Conservation (phyloP, 2,113 vertebrate genomes). For the Oenanthe oenanthe region DNA sequence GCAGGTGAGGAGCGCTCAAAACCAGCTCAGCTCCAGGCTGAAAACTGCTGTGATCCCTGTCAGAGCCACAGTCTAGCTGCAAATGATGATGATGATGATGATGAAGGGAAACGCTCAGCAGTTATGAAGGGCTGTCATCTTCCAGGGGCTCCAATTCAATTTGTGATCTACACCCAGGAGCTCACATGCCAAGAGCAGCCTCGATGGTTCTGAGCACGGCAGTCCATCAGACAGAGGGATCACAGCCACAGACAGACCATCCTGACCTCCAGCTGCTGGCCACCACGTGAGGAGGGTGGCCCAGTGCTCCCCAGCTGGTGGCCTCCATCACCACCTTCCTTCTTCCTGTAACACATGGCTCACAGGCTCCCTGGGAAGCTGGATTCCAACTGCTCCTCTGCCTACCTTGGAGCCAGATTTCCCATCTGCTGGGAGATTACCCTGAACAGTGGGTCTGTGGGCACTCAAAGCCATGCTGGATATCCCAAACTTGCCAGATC, state of each 20-base stretch:
- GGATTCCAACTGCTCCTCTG: background rate
- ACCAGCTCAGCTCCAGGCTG: background rate
- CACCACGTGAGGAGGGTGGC: background rate
- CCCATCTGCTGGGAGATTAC: background rate
- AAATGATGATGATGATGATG: background rate
- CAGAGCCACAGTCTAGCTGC: background rate
- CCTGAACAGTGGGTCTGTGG: background rate
- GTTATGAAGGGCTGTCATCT: background rate
- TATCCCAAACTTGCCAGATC: background rate
- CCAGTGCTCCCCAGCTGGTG: background rate
- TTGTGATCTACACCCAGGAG: background rate
- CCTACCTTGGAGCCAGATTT: background rate
- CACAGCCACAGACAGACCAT: rapidly evolving
- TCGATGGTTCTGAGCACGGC: rapidly evolving
- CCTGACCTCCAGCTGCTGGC: background rate
- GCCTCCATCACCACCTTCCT: background rate
- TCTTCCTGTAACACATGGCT: background rate
- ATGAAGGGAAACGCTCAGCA: background rate
- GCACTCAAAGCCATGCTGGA: background rate
- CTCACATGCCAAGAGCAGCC: background rate
- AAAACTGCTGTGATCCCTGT: background rate
- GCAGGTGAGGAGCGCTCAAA: background rate
- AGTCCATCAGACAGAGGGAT: background rate
- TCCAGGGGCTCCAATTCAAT: background rate
- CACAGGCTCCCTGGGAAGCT: background rate